Evolutionary conservation across 1,140 invertebrate genomes (phyloP), one percentile per base, ranked within the genome.

Genomic region (Hyles vespertilio): DNA sequence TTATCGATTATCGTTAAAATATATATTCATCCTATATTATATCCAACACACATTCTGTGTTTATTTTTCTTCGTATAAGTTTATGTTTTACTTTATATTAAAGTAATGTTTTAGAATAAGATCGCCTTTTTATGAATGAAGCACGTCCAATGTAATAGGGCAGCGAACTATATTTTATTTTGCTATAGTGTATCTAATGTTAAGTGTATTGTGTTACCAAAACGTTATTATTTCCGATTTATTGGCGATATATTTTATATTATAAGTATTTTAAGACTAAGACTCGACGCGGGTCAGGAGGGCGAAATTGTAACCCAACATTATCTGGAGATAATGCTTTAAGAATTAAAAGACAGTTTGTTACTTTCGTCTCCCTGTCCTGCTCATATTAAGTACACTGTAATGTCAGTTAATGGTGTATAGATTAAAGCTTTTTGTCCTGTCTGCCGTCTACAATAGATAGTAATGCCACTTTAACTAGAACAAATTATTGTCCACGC

Each of bases 71-170:
- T 8, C 36, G 36, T 40, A 8, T 22, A 12, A 69, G 53, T 55
- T 61, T 67, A 58, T 52, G 50, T 53, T 75, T 81, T 85, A 81
- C 79, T 81, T 86, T 81, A 81, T 78, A 84, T 82, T 84, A 81
- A 81, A 84, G 76, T 81, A 77, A 83, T 67, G 46, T 70, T 63
- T 69, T 79, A 81, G 72, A 63, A 65, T 79, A 85, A 82, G 79
- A 44, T 75, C 68, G 81, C 77, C 82, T 81, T 83, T 80, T 43
- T 70, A 67, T 61, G 51, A 60, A 63, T 51, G 50, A 75, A 84
- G 81, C 81, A 86, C 83, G 83, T 86, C 83, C 83, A 86, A 68
- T 63, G 55, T 72, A 68, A 73, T 44, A 76, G 75, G 74, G 75
- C 83, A 86, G 79, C 79, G 81, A 82, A 77, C 70, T 55, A 60